These are phyloP conservation scores for Eidolon dupreanum DNA, from an alignment of 2,797 vertebrate genomes.

Conservation along the genomic window DNA sequence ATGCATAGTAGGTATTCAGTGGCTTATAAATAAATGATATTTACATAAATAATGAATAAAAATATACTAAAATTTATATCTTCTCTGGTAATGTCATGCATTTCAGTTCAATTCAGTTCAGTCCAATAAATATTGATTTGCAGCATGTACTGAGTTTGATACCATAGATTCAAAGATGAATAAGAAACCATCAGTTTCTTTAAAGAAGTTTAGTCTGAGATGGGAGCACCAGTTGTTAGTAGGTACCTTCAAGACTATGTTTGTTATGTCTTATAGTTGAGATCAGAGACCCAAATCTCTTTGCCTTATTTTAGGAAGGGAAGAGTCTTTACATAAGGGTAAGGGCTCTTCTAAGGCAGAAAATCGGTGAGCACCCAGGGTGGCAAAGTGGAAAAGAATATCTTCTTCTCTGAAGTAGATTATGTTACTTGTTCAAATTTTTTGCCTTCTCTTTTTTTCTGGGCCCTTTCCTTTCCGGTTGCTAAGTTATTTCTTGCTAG, in stretches of 20 bases:
- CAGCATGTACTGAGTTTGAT: neutral
- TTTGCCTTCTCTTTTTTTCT: neutral
- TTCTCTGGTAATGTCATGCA: neutral
- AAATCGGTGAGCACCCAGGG: neutral
- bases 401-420: neutral
- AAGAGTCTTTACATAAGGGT: neutral
- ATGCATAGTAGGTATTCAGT: neutral
- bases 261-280: neutral
- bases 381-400: neutral
- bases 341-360: neutral
- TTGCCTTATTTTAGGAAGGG: neutral
- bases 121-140: neutral
- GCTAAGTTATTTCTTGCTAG: neutral
- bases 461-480: neutral
- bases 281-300: neutral
- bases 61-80: neutral
- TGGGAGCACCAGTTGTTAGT: neutral
- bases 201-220: neutral
- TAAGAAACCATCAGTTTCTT: neutral
- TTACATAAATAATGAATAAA: constrained; percentile 20
- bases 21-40: constrained; percentile 24
- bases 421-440: neutral
- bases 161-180: neutral
- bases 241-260: neutral
- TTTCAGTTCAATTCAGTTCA: neutral